phyloP scores from a whole-genome alignment of 2,888 invertebrate species.

The Oscheius sp. region DNA sequence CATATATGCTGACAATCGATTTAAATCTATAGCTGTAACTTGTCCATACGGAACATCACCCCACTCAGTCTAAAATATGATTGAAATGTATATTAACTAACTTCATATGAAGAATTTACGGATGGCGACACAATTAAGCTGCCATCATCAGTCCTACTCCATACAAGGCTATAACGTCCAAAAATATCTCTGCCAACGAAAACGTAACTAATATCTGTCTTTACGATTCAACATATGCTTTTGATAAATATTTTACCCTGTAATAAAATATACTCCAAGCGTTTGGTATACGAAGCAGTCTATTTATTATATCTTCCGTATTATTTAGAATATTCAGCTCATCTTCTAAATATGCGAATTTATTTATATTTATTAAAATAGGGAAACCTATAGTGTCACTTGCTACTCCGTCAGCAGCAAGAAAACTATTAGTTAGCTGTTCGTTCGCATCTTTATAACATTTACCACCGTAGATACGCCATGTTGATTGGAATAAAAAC shows the following conservation, averaged over 20 bases:
- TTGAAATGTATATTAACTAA: not conserved
- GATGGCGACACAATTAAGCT: not conserved
- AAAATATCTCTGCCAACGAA: constrained; percentile 37
- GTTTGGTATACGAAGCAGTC: not conserved
- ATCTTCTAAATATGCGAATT: constrained; percentile 3
- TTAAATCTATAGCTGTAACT: constrained; percentile 30
- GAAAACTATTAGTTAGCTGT: not conserved
- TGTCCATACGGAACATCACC: constrained; percentile 51
- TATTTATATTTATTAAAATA: not conserved
- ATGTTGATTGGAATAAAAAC: not conserved
- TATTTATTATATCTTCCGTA: not conserved
- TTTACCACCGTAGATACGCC: not conserved
- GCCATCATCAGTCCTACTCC: not conserved
- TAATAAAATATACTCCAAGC: constrained; percentile 27
- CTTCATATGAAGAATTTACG: not conserved
- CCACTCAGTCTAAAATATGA: constrained; percentile 38
- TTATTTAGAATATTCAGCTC: not conserved
- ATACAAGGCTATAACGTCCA: constrained; percentile 32
- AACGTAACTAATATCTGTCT: constrained; percentile 19
- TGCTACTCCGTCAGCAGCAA: constrained; percentile 4
- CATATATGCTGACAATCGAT: constrained; percentile 2
- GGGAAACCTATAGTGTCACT: not conserved
- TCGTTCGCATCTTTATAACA: not conserved
- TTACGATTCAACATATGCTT: not conserved
- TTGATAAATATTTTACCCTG: constrained; percentile 6